Base-by-base conservation (phyloP, 1,140 invertebrate species). In the Platorchestia sp. region DNA sequence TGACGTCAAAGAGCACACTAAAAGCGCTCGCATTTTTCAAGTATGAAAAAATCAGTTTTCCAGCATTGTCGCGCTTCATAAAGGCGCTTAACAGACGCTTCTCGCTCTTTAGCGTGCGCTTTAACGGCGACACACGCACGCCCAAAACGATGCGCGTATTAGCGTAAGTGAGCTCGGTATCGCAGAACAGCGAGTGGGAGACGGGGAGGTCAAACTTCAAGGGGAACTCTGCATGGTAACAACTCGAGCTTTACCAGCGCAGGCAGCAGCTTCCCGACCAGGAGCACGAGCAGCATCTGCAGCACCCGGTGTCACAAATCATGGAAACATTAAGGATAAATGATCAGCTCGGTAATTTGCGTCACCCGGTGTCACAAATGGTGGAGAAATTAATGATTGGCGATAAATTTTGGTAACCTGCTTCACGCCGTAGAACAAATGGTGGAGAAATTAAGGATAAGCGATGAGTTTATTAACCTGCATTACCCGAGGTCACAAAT, bases 221-320 rank as follows among this genome's bases (percentile, higher is more conserved):
- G 59, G 59, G 59, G 59, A 75, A 75, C 59, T 75, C 59, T 75
- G 59, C 59, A 75, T 75, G 27, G 59, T 75, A 75, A 75, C 59
- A 90, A 90, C 41, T 19, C 19, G 16, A 90, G 44, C 44, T 93
- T 93, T 93, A 93, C 91, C 91, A 93, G 44, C 91, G 91, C 45
- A 44, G 40, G 41, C 5, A 45, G 45, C 45, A 16, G 40, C 91
- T 44, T 47, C 5, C 91, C 10, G 91, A 36, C 91, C 41, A 45
- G n/a, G 86, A 87, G 42, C 59, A 95, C 3, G 27, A 95, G 0
- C 75, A 95, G 42, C 22, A 51, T 87, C 45, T 87, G 87, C 40
- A 95, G 86, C 43, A 53, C 3, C 44, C 42, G 44, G 87, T 89
- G 87, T 89, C 43, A 89, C 87, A 89, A 89, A 75, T 22, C 1